phyloP scores from a whole-genome alignment of 2,797 vertebrate species.

The Macropodus opercularis region DNA sequence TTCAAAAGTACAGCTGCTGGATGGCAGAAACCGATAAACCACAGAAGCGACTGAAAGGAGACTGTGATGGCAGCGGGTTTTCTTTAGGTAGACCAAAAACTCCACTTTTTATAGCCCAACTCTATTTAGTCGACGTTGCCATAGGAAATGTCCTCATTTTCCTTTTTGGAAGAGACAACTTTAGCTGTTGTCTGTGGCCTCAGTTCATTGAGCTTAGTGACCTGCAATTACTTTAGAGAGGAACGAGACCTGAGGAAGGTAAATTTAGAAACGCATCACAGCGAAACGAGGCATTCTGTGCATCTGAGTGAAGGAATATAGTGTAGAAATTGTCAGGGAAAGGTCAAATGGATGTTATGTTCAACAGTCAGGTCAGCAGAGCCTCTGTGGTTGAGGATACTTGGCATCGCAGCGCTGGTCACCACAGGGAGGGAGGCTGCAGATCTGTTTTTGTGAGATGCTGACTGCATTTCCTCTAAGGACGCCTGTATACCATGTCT shows the following conservation, averaged over 20 bases:
- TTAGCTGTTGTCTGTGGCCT: slow-evolving; percentile 24
- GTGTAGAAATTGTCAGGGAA: slow-evolving; percentile 46
- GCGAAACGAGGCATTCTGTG: slow-evolving; percentile 37
- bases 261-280: slow-evolving; percentile 46
- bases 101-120: slow-evolving; percentile 36
- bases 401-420: slow-evolving; percentile 27
- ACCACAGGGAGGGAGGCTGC: slow-evolving; percentile 12
- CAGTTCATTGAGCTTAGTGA: slow-evolving; percentile 12
- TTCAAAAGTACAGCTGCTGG: slow-evolving; percentile 33
- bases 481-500: slow-evolving; percentile 40
- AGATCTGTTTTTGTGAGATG: slow-evolving; percentile 44
- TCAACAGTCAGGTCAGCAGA: slow-evolving; percentile 48
- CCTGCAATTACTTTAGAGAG: slow-evolving; percentile 25
- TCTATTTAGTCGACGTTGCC: slow-evolving; percentile 29
- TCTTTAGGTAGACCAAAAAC: slow-evolving; percentile 57
- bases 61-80: slow-evolving; percentile 49
- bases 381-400: slow-evolving; percentile 57
- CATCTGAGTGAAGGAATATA: no score
- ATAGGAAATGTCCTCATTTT: slow-evolving; percentile 53
- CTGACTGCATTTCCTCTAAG: slow-evolving; percentile 40
- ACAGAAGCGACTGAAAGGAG: slow-evolving; percentile 48
- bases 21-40: slow-evolving; percentile 42
- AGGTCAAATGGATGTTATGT: slow-evolving; percentile 43
- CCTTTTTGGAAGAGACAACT: slow-evolving; percentile 37
- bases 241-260: slow-evolving; percentile 31